Conservation (phyloP, 2,113 vertebrate species). For the Misgurnus anguillicaudatus region DNA sequence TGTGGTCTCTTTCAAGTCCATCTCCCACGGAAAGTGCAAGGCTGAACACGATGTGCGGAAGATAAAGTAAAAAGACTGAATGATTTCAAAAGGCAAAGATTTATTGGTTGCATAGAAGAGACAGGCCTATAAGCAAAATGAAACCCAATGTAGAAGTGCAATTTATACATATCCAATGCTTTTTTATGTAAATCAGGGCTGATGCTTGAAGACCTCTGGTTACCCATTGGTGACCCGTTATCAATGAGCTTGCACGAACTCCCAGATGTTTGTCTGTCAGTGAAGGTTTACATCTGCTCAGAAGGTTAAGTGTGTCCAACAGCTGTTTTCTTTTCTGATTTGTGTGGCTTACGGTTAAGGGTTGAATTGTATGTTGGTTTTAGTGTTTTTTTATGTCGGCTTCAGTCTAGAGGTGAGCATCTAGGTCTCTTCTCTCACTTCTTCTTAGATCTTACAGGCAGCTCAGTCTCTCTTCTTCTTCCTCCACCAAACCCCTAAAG, state of each 20-base stretch:
- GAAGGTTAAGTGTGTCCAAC: slow-evolving; percentile 41
- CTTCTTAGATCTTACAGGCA: slow-evolving; percentile 53
- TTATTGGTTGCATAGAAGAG: slow-evolving; percentile 10
- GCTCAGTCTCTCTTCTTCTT: slow-evolving; percentile 67
- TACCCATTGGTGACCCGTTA: slow-evolving; percentile 66
- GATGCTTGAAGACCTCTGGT: slow-evolving; percentile 60
- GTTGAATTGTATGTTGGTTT: slow-evolving; percentile 42
- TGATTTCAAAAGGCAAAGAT: slow-evolving; percentile 20
- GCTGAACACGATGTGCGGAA: background rate
- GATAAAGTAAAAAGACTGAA: background rate
- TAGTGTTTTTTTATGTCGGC: slow-evolving; percentile 48
- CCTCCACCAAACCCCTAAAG: slow-evolving; percentile 69
- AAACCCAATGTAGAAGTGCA: slow-evolving; percentile 42
- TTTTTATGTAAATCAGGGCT: slow-evolving; percentile 46
- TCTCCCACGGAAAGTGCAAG: slow-evolving; percentile 27
- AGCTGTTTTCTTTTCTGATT: slow-evolving; percentile 40
- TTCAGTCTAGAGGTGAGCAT: slow-evolving; percentile 47
- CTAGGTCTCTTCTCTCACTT: slow-evolving; percentile 33
- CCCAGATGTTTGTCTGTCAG: slow-evolving; percentile 66
- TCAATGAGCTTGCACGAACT: slow-evolving; percentile 60
- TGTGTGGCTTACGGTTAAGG: slow-evolving; percentile 45
- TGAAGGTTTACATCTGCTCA: slow-evolving; percentile 63
- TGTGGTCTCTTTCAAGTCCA: slow-evolving; percentile 29
- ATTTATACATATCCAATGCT: background rate
- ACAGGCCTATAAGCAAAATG: slow-evolving; percentile 50